phyloP scores from a whole-genome alignment of 2,113 vertebrate genomes.

The Alouatta palliata region DNA sequence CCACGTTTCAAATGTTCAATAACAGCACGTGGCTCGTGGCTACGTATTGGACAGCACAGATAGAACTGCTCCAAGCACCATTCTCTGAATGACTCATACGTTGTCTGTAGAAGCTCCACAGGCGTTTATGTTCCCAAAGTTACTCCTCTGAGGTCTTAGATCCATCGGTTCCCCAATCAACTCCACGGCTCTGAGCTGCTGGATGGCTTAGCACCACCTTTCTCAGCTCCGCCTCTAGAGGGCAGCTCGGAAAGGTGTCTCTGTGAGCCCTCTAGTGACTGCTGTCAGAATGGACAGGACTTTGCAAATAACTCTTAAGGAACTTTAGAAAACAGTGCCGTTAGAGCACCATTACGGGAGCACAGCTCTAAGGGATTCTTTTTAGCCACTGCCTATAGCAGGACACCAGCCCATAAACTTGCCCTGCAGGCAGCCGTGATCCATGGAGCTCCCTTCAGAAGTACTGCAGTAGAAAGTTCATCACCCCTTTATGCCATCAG shows the following conservation, averaged over 20 bases:
- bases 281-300: background rate
- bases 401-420: background rate
- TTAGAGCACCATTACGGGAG: background rate
- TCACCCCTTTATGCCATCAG: background rate
- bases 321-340: background rate
- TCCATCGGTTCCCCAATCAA: background rate
- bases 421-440: background rate
- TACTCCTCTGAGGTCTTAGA: background rate
- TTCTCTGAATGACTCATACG: background rate
- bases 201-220: background rate
- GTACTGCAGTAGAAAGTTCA: too few relatives aligned
- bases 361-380: background rate
- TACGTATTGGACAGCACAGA: accelerated
- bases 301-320: background rate
- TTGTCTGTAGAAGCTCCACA: background rate
- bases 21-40: background rate
- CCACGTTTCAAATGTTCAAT: background rate
- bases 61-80: background rate
- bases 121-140: background rate
- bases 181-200: background rate
- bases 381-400: background rate
- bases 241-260: conserved; percentile 13
- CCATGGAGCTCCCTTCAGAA: background rate
- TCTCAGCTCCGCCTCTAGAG: conserved; percentile 2
- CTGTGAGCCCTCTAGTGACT: conserved; percentile 30